A percentile compares a stretch with the other conserved stretches of the same genome.
These are phyloP conservation scores for Anagrus nilaparvatae DNA, from an alignment of 1,140 invertebrate genomes.

Conservation along the genomic window DNA sequence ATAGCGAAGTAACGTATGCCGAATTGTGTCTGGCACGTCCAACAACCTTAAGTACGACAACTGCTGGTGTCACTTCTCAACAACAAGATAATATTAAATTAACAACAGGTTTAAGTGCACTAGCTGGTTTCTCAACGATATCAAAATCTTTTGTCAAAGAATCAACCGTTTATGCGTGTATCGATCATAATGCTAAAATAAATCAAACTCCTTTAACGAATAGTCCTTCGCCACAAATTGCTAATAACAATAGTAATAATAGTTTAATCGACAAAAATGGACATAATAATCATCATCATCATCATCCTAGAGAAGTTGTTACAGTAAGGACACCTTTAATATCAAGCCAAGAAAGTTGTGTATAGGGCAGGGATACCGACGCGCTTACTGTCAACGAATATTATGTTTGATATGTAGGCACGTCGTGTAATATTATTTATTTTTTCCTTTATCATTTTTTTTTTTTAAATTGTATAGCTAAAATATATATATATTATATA, in stretches of 20 bases:
- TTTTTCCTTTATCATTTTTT: too few species aligned
- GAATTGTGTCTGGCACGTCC: slow-evolving; percentile 52
- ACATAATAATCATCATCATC: too few species aligned
- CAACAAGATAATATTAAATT: slow-evolving; percentile 40
- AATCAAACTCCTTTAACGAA: too few species aligned
- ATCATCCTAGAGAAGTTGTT: slow-evolving; percentile 58
- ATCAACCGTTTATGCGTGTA: slow-evolving; percentile 59
- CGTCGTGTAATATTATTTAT: slow-evolving; percentile 20
- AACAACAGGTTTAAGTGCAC: slow-evolving; percentile 24
- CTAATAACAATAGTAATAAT: too few species aligned
- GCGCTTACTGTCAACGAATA: slow-evolving; percentile 43
- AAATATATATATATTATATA: too few species aligned
- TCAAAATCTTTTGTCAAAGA: slow-evolving; percentile 35
- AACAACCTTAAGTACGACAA: slow-evolving; percentile 42
- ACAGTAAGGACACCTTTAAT: slow-evolving; percentile 72
- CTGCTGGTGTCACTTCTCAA: slow-evolving; percentile 40
- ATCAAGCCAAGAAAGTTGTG: slow-evolving; percentile 75
- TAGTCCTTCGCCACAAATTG: too few species aligned
- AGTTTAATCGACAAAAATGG: too few species aligned
- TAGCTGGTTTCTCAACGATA: slow-evolving; percentile 30
- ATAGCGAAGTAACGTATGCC: slow-evolving; percentile 61
- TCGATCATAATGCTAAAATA: slow-evolving; percentile 55
- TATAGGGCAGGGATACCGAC: slow-evolving; percentile 50
- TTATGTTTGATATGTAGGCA: slow-evolving; percentile 38
- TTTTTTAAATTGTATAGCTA: too few species aligned